Conservation (phyloP, 2,888 invertebrate genomes). For the Pyrrhosoma nymphula region DNA sequence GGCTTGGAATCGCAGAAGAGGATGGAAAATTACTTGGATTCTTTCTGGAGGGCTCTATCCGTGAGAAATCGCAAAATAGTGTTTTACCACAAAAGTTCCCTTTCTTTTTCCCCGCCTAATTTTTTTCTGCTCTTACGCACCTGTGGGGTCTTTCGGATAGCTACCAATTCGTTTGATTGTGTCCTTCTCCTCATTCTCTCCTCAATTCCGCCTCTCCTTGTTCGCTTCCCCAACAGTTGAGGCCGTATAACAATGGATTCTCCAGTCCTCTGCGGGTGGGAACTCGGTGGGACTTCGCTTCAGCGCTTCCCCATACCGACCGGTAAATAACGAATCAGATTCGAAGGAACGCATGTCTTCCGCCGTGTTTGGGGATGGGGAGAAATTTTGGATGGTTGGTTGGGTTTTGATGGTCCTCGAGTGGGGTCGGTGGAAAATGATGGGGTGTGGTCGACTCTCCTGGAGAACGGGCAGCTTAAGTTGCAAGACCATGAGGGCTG, state of each 20-base stretch:
- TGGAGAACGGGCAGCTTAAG: neutral
- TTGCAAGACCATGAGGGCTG: neutral
- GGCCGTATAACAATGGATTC: neutral
- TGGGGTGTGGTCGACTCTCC: neutral
- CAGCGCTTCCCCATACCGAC: neutral
- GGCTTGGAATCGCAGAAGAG: neutral
- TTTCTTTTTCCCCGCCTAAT: neutral
- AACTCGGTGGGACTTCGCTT: neutral
- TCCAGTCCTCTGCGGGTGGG: neutral
- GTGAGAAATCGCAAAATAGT: conserved; percentile 15
- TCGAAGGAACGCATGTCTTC: conserved; percentile 9
- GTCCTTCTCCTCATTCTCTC: neutral
- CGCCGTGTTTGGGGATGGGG: neutral
- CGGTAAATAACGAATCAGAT: neutral
- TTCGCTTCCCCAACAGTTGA: neutral
- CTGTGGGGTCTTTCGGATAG: neutral
- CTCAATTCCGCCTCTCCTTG: neutral
- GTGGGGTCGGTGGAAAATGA: neutral
- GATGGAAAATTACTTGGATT: neutral
- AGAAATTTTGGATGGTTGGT: neutral
- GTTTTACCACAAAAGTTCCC: conserved; percentile 11
- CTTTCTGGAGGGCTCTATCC: neutral
- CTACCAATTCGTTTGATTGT: neutral
- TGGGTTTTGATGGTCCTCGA: neutral
- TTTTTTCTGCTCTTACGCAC: neutral